phyloP scores from a whole-genome alignment of 2,113 vertebrate species.

The Osmerus eperlanus region DNA sequence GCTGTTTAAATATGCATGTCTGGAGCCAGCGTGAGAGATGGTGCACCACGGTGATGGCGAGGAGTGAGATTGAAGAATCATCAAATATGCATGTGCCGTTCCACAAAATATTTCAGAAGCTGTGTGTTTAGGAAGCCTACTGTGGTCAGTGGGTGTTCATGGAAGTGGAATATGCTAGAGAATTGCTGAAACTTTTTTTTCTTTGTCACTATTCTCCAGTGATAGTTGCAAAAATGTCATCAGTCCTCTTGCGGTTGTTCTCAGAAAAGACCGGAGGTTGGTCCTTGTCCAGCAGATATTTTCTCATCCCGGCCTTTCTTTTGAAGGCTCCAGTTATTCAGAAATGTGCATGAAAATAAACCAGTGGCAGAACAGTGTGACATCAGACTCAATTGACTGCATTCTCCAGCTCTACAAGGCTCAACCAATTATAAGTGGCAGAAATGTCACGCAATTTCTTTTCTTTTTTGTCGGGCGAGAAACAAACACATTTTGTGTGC shows the following conservation, averaged over 20 bases:
- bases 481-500: neutral
- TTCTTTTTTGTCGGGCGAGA: neutral
- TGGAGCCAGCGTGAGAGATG: conserved; percentile 46
- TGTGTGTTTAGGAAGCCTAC: conserved; percentile 36
- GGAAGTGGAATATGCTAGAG: conserved; percentile 23
- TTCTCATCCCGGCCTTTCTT: conserved; percentile 13
- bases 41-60: conserved; percentile 44
- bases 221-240: too few relatives aligned
- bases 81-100: conserved; percentile 51
- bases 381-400: conserved; percentile 12
- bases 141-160: conserved; percentile 24
- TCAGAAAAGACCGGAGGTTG: neutral
- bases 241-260: too few relatives aligned
- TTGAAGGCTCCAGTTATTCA: conserved; percentile 10
- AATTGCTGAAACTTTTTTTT: too few relatives aligned
- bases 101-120: conserved; percentile 44
- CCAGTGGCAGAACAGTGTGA: neutral
- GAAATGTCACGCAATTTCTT: neutral
- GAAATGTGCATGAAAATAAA: conserved; percentile 11
- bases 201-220: too few relatives aligned
- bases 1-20: conserved; percentile 55
- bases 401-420: neutral
- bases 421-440: conserved; percentile 4
- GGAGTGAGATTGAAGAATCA: conserved; percentile 43
- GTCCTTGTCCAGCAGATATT: neutral